Conservation (phyloP, 2,797 vertebrate species). For the Gymnopithys bicolor region DNA sequence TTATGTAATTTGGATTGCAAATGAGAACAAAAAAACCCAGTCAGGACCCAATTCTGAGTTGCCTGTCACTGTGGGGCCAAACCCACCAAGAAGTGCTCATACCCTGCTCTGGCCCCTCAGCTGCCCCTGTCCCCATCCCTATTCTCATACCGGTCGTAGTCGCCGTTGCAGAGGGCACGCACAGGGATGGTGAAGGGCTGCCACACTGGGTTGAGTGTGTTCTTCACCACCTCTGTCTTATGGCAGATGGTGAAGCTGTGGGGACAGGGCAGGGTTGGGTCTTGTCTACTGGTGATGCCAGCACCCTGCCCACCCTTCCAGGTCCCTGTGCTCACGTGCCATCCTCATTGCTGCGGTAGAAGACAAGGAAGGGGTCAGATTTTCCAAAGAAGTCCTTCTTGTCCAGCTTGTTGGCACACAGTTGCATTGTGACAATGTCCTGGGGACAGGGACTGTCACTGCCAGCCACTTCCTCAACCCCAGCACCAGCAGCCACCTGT, state of each 20-base stretch:
- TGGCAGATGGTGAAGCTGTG: constrained; percentile 97
- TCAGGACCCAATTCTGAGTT: not conserved
- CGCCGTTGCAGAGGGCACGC: constrained; percentile 93
- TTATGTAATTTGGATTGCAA: constrained; percentile 44
- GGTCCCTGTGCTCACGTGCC: constrained; percentile 84
- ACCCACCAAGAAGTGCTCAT: not conserved
- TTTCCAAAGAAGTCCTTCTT: constrained; percentile 99
- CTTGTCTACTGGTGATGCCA: rapidly evolving
- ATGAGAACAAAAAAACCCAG: not conserved
- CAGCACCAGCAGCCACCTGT: rapidly evolving
- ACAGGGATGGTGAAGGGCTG: constrained; percentile 96
- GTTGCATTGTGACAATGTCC: constrained; percentile 96
- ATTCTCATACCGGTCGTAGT: constrained; percentile 87
- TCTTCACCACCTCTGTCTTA: constrained; percentile 97
- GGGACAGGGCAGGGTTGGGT: not conserved
- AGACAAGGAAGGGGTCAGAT: constrained; percentile 96
- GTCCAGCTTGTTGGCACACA: constrained; percentile 97
- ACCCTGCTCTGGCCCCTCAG: not conserved
- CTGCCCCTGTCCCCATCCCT: not conserved
- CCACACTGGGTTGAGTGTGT: constrained; percentile 95
- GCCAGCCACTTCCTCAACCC: not conserved
- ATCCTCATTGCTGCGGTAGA: constrained; percentile 97
- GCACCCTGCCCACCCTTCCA: not conserved
- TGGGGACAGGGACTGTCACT: constrained; percentile 37
- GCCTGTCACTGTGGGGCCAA: rapidly evolving